Conservation (phyloP, 2,113 vertebrate genomes). For the Thinocorus orbignyianus region DNA sequence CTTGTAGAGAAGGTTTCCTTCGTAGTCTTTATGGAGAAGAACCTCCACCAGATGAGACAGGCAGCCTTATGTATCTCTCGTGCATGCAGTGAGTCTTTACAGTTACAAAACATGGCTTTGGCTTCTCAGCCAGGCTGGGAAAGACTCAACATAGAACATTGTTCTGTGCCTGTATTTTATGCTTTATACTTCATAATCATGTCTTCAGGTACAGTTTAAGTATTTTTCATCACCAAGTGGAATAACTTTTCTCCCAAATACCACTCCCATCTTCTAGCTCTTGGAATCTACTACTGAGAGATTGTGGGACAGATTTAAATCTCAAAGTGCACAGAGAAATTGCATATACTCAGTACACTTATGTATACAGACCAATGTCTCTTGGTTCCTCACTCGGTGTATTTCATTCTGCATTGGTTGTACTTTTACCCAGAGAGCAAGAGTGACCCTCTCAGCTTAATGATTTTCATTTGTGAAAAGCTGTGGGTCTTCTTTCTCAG, state of each 20-base stretch:
- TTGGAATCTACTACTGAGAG: neutral
- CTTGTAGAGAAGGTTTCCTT: neutral
- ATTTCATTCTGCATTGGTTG: neutral
- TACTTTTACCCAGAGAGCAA: neutral
- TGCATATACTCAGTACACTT: neutral
- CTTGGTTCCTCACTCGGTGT: neutral
- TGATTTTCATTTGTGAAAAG: neutral
- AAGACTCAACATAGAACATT: neutral
- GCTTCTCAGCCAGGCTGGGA: neutral
- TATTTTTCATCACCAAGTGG: neutral
- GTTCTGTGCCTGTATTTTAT: neutral
- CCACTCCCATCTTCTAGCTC: neutral
- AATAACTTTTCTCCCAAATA: neutral
- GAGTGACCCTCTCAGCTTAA: neutral
- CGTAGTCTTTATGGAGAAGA: neutral
- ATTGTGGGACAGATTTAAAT: neutral
- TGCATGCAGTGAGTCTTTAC: neutral
- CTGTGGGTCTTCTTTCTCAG: neutral
- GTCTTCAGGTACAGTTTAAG: neutral
- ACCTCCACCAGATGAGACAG: neutral
- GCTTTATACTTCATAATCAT: neutral
- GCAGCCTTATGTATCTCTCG: neutral
- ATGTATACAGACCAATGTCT: neutral
- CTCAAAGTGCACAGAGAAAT: neutral
- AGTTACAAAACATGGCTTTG: neutral